Percentiles rank a stretch among this genome's conserved stretches.
Conservation (phyloP, 2,113 vertebrate species). For the Ptilorrhoa leucosticta region DNA sequence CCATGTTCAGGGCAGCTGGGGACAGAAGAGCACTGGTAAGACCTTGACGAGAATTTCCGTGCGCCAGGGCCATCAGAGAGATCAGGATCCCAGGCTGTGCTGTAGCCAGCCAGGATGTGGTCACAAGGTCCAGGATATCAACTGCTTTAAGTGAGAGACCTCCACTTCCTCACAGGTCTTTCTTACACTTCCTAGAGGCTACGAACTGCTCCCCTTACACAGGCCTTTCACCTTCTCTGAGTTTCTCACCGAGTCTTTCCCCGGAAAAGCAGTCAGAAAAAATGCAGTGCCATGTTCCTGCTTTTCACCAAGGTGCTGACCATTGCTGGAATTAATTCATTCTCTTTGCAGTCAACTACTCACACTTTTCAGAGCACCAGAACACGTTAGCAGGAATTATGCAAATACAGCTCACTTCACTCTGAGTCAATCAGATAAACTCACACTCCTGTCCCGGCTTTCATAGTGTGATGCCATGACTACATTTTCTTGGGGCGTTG, state of each 20-base stretch:
- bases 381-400: not conserved
- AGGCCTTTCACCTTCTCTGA: not conserved
- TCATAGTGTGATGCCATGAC: not conserved
- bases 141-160: not conserved
- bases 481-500: not conserved
- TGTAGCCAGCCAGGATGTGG: not conserved
- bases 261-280: not conserved
- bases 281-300: not conserved
- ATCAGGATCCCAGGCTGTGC: not conserved
- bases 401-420: not conserved
- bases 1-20: fast-evolving
- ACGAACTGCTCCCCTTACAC: not conserved
- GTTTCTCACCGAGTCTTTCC: not conserved
- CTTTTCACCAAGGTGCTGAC: not conserved
- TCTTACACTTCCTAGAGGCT: not conserved
- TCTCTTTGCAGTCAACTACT: not conserved
- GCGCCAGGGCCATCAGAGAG: not conserved
- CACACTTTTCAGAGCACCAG: not conserved
- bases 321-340: not conserved
- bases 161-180: not conserved
- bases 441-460: not conserved
- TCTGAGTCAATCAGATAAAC: not conserved
- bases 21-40: not conserved
- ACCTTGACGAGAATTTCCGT: fast-evolving
- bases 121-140: not conserved